phyloP scores from a whole-genome alignment of 2,797 vertebrate genomes.

The Leptoclinus maculatus region DNA sequence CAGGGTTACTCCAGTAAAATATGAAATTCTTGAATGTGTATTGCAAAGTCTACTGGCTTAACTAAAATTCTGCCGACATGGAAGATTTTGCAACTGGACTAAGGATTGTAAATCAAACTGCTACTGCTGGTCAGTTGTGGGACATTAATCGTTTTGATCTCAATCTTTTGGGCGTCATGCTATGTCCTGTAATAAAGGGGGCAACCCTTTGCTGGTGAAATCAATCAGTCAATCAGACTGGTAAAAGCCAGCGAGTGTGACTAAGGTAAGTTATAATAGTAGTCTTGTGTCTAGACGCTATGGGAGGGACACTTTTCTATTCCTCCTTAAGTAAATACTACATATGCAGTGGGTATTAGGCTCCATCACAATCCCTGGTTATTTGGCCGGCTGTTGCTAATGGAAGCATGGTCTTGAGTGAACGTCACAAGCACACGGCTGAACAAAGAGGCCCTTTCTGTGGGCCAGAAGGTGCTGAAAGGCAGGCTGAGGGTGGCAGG shows the following conservation, averaged over 20 bases:
- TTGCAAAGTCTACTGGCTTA: conserved; percentile 52
- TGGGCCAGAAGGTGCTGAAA: conserved; percentile 87
- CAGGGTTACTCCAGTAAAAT: conserved; percentile 64
- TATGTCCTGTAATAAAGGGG: background rate
- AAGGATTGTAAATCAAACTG: conserved; percentile 23
- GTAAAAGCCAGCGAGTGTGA: conserved; percentile 61
- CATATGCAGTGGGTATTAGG: conserved; percentile 80
- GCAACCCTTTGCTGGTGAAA: conserved; percentile 34
- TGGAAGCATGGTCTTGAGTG: conserved; percentile 76
- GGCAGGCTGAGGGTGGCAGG: conserved; percentile 81
- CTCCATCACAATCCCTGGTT: conserved; percentile 83
- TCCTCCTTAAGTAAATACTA: conserved; percentile 81
- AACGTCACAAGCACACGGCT: conserved; percentile 73
- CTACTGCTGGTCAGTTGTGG: conserved; percentile 13
- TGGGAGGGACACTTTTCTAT: conserved; percentile 74
- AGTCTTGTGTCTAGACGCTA: conserved; percentile 71
- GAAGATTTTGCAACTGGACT: conserved; percentile 22
- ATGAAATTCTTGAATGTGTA: conserved; percentile 66
- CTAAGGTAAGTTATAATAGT: conserved; percentile 72
- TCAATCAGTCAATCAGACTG: conserved; percentile 69
- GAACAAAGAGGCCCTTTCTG: conserved; percentile 86
- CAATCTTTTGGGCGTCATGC: background rate
- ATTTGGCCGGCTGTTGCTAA: conserved; percentile 82
- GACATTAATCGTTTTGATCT: background rate
- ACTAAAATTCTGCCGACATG: conserved; percentile 48